phyloP scores from a whole-genome alignment of 2,888 invertebrate genomes.

The Ischnura elegans region DNA sequence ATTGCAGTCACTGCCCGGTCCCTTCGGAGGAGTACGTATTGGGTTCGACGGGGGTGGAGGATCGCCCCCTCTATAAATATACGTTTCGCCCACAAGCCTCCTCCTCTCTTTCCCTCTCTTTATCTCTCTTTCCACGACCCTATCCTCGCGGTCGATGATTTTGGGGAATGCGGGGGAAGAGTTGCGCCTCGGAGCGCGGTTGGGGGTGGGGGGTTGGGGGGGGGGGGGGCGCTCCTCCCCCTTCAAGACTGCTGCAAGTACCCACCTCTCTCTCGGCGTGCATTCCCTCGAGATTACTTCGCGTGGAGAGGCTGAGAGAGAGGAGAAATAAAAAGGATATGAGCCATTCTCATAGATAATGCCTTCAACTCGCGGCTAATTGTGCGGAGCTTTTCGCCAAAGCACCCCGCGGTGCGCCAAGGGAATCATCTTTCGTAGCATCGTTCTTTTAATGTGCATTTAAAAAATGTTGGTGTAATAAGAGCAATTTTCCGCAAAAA shows the following conservation, averaged over 20 bases:
- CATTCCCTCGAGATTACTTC: neutral
- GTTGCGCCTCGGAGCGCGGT: neutral
- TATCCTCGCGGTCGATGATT: conserved; percentile 27
- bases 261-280: neutral
- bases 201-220: neutral
- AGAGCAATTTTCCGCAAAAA: no score
- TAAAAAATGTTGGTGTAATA: no score
- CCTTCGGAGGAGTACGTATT: neutral
- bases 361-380: neutral
- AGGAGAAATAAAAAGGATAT: no score
- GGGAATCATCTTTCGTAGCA: no score
- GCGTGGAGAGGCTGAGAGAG: neutral
- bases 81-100: neutral
- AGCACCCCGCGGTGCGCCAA: neutral
- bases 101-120: no score
- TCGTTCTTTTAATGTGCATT: no score
- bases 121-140: neutral
- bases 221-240: neutral
- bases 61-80: neutral
- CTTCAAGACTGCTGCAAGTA: neutral
- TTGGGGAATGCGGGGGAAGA: neutral
- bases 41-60: neutral
- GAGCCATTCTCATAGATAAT: neutral
- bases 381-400: neutral
- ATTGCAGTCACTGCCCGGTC: neutral